A percentile compares a stretch with the other conserved stretches of the same genome.
Evolutionary conservation across 2,888 invertebrate species (phyloP).

Genomic region (Leptopterna dolabrata): DNA sequence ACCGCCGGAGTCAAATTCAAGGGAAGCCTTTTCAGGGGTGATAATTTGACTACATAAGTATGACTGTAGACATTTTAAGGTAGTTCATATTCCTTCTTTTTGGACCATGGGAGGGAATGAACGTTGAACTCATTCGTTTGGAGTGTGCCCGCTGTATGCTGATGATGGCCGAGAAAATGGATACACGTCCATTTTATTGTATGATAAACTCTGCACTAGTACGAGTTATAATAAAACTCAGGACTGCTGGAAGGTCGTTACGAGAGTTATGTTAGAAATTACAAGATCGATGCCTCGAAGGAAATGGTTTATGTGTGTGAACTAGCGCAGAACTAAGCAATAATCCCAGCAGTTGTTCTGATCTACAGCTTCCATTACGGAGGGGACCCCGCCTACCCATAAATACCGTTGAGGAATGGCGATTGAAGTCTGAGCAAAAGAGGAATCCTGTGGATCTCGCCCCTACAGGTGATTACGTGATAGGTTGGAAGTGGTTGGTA

Average conservation of each 20-base stretch:
- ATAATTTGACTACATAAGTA: too few relatives aligned
- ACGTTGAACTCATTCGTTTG: too few relatives aligned
- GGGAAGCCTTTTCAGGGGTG: too few relatives aligned
- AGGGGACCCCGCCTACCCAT: slow-evolving; percentile 10
- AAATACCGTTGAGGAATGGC: slow-evolving; percentile 1
- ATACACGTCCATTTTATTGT: neutral
- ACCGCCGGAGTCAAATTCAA: too few relatives aligned
- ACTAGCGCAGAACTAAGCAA: slow-evolving; percentile 44
- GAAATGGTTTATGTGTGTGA: slow-evolving; percentile 40
- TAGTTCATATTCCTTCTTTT: too few relatives aligned
- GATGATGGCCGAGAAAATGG: neutral
- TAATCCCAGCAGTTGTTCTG: slow-evolving; percentile 35
- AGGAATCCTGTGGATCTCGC: neutral
- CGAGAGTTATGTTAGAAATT: slow-evolving; percentile 29
- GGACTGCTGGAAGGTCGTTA: neutral
- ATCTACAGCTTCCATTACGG: slow-evolving; percentile 40
- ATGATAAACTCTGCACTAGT: neutral
- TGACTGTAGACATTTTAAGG: too few relatives aligned
- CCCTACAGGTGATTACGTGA: neutral
- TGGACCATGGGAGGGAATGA: too few relatives aligned
- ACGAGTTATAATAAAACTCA: neutral
- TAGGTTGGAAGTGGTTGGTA: neutral
- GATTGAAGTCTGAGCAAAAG: neutral
- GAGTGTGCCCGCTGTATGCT: neutral
- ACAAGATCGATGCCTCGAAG: slow-evolving; percentile 33